Evolutionary conservation across 1,140 invertebrate species (phyloP), one percentile per base, ranked within the genome.

Genomic region (Drosophila athabasca): DNA sequence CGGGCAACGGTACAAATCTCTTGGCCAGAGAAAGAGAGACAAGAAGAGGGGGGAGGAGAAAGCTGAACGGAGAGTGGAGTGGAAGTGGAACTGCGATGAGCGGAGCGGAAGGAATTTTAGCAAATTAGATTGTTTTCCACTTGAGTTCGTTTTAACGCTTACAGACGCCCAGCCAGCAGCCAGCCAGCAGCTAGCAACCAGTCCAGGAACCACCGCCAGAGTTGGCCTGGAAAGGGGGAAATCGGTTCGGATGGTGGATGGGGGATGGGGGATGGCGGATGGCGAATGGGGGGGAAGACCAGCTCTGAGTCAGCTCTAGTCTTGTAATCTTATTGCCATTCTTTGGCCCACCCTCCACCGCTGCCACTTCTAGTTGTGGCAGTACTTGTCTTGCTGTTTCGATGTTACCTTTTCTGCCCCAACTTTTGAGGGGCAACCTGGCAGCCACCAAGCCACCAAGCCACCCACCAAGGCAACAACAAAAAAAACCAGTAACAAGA

Each of bases 51-150:
- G 13, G n/a, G 15, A 35, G 43, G 26, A 39, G 48, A 54, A 46
- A 59, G 58, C 45, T 39, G 31, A 35, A 35, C 8, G 31, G 6
- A 7, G 29, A 26, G 6, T 29, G 6, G 31, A 9, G 31, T 35
- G 31, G 31, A 35, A 35, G 31, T 9, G 35, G 35, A 39, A 11
- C 51, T 60, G 45, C 41, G 44, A 41, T 49, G 44, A 48, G 46
- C 57, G 64, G 57, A 85, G 82, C 82, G 82, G 83, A 87, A 82
- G 82, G 79, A 87, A 87, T 87, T 88, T 87, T 88, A 90, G 89
- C 79, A 90, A 90, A 90, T 90, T 90, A 90, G 87, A 90, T 90
- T 90, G 88, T 90, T 90, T 90, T 90, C 88, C 88, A 90, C 88
- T 90, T 90, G 88, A 90, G 83, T 90, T 90, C 88, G 83, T 84